Evolutionary conservation across 2,888 invertebrate species (phyloP).

Genomic region (Cheilosia vernalis): DNA sequence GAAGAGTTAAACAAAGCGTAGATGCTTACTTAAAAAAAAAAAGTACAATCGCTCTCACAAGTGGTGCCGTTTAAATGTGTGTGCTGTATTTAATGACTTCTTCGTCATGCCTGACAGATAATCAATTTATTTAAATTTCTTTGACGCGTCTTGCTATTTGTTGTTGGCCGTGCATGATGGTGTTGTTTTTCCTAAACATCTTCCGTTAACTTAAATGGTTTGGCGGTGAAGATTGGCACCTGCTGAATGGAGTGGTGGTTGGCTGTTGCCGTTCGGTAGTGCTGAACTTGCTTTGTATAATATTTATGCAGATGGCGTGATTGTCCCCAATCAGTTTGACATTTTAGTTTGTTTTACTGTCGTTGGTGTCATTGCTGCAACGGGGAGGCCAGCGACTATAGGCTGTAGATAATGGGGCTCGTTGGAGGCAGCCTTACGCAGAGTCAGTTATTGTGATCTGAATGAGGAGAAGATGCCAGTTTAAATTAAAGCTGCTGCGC

Average conservation of each 20-base stretch:
- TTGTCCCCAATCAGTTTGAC: too few relatives aligned
- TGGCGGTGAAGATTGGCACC: conserved; percentile 61
- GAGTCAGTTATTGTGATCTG: too few relatives aligned
- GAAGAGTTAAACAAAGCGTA: conserved; percentile 30
- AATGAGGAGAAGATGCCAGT: too few relatives aligned
- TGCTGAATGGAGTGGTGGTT: conserved; percentile 30
- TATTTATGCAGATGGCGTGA: too few relatives aligned
- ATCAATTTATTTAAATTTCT: conserved; percentile 74
- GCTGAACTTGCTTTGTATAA: not conserved
- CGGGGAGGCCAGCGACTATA: too few relatives aligned
- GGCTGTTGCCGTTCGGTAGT: not conserved
- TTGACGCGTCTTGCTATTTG: conserved; percentile 56
- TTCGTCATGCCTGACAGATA: conserved; percentile 72
- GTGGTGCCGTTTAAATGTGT: conserved; percentile 50
- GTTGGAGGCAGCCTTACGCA: too few relatives aligned
- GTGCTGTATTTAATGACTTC: conserved; percentile 62
- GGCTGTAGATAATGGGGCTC: too few relatives aligned
- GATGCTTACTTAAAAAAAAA: conserved; percentile 3
- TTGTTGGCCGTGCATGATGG: conserved; percentile 28
- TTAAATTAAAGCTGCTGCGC: too few relatives aligned
- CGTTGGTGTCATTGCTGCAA: too few relatives aligned
- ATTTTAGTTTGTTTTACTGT: too few relatives aligned
- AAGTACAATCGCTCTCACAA: not conserved
- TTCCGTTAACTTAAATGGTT: conserved; percentile 62
- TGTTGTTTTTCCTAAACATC: conserved; percentile 49